These are phyloP conservation scores for Carposina sasakii DNA, from an alignment of 1,140 invertebrate species.

Conservation along the genomic window DNA sequence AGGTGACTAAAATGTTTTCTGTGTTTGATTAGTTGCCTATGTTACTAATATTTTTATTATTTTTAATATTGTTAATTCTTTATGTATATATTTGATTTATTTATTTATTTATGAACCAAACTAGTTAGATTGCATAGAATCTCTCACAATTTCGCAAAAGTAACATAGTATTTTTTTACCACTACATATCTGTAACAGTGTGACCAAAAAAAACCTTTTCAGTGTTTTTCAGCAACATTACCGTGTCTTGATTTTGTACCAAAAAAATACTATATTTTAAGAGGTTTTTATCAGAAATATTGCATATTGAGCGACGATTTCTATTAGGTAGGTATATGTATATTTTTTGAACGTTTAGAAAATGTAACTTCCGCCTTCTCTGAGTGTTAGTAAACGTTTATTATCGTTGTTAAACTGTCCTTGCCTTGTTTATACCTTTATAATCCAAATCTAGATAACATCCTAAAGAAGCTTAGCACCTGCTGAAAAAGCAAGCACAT, in stretches of 20 bases:
- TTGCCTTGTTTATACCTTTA: neutral
- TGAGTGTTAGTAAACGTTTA: neutral
- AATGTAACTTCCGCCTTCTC: neutral
- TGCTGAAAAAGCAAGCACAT: neutral
- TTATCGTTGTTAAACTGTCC: neutral
- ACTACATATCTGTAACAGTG: no score
- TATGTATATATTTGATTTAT: no score
- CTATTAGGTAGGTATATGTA: neutral
- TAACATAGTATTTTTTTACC: no score
- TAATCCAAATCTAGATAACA: neutral
- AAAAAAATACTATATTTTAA: conserved; percentile 11
- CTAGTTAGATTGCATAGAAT: no score
- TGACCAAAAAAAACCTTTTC: conserved; percentile 12
- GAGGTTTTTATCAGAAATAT: conserved; percentile 7
- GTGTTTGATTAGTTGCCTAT: no score
- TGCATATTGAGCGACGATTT: conserved; percentile 12
- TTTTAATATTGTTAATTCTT: no score
- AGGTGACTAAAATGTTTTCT: no score
- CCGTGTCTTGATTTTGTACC: conserved; percentile 14
- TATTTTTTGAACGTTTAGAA: neutral
- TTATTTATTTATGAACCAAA: no score
- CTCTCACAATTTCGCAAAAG: no score
- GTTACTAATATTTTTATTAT: no score
- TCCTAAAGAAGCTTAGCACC: neutral
- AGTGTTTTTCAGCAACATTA: conserved; percentile 10